Evolutionary conservation across 2,888 invertebrate genomes (phyloP), one percentile per base, ranked within the genome.

Genomic region (Ceraclea dissimilis): DNA sequence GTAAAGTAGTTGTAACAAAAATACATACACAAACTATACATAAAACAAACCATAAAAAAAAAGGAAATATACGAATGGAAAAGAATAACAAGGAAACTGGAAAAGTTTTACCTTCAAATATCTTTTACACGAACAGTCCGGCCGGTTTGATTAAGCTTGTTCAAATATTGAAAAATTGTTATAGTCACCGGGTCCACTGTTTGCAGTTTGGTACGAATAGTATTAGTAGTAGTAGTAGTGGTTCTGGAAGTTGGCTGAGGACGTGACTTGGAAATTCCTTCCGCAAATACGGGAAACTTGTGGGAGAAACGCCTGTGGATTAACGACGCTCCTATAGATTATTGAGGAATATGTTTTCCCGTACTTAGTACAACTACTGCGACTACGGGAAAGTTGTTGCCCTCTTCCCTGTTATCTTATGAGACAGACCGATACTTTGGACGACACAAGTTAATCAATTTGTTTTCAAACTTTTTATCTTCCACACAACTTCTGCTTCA

Each of bases 81-180:
- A 16, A 39, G 39, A 39, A 39, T 39, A 39, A 39, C 16, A 39
- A 39, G 39, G 13, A 13, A 39, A 39, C n/a, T 39, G 13, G n/a
- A 39, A n/a, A 39, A 16, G 13, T 39, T 39, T n/a, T 39, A 39
- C 39, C 39, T 8, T 13, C 16, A n/a, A 39, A 39, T 39, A 39
- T 39, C 5, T 39, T 39, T 39, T 39, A 39, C 39, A 16, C 39
- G 39, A 39, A 39, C 39, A 16, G 39, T 5, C 39, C 39, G 16
- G 39, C 13, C 13, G 16, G 39, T 57, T 51, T 60, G 60, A 60
- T 56, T 60, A 56, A 52, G 52, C 61, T 54, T 54, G 54, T 59
- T 49, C 58, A 58, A 60, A 58, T 61, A 61, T 59, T 61, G 58
- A 59, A 61, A 61, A 57, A 61, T 59, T 54, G 58, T 60, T 58